Evolutionary conservation across 2,888 invertebrate genomes (phyloP), one percentile per base, ranked within the genome.

Genomic region (Drosophila pegasa): DNA sequence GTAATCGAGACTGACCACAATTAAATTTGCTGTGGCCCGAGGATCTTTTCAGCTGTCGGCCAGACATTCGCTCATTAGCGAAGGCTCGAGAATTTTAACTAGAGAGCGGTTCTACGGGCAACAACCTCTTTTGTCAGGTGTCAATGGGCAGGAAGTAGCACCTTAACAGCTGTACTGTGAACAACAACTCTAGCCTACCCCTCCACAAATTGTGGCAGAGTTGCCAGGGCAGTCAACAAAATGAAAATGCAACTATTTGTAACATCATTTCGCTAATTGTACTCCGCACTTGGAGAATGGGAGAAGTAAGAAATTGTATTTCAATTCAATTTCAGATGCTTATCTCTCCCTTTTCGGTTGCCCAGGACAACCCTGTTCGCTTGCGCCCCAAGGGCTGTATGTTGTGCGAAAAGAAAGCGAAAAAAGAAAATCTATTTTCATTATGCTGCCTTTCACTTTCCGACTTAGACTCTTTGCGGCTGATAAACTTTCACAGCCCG

Each of bases 1-100:
- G 83, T 78, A 85, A 84, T 85, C 80, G 86, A 84, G 87, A 79
- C 80, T 73, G 87, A 73, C 86, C 88, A 73, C 86, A 85, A 82
- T 79, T 75, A 62, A 69, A 55, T 65, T 41, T 52, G 33, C 48
- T 14, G 33, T 20, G 33, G n/a, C 38, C 48, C 45, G 27, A 47
- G 45, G 61, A 38, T 22, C 57, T 45, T 66, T 75, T 64, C 79
- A 80, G 65, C 82, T 80, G 78, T 69, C 63, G 70, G 56, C 38
- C 67, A 76, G 65, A 64, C 64, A 51, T 38, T 25, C 31, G 55
- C 82, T 85, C 83, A 85, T 83, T 87, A 83, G 66, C 64, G 60
- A 31, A 22, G 40, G 31, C 37, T 31, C 33, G 31, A 35, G 9
- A 45, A 64, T 64, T 48, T 8, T 54, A 45, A 41, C 48, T 55